phyloP scores from a whole-genome alignment of 2,113 vertebrate species.

The Ondatra zibethicus region DNA sequence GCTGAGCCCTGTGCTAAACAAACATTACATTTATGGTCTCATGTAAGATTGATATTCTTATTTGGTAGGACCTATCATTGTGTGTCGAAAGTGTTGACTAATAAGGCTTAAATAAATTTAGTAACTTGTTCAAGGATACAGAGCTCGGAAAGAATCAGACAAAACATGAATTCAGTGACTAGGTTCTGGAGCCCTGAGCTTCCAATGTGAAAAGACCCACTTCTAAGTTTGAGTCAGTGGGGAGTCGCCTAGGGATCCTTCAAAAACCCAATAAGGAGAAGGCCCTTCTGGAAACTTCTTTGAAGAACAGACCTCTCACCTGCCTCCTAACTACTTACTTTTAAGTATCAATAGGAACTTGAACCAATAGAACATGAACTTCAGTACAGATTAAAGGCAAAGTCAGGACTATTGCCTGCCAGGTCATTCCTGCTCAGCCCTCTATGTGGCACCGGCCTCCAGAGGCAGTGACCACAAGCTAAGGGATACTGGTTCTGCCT shows the following conservation, averaged over 20 bases:
- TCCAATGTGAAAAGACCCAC: neutral
- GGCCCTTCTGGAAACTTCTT: too few relatives aligned
- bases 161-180: neutral
- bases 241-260: neutral
- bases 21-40: neutral
- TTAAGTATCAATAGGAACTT: too few relatives aligned
- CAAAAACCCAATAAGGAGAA: neutral
- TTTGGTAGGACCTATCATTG: neutral
- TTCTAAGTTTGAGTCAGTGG: neutral
- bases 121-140: neutral
- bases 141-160: neutral
- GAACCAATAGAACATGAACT: too few relatives aligned
- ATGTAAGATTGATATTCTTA: neutral
- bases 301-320: too few relatives aligned
- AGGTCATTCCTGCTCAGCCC: neutral
- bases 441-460: neutral
- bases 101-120: neutral
- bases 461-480: neutral
- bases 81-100: neutral
- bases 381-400: neutral
- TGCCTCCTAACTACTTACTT: too few relatives aligned
- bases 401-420: neutral
- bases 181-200: neutral
- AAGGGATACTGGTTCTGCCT: constrained; percentile 40
- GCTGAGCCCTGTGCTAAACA: neutral